A percentile compares a stretch with the other conserved stretches of the same genome.
Conservation (phyloP, 2,113 vertebrate genomes). For the Steatornis caripensis region DNA sequence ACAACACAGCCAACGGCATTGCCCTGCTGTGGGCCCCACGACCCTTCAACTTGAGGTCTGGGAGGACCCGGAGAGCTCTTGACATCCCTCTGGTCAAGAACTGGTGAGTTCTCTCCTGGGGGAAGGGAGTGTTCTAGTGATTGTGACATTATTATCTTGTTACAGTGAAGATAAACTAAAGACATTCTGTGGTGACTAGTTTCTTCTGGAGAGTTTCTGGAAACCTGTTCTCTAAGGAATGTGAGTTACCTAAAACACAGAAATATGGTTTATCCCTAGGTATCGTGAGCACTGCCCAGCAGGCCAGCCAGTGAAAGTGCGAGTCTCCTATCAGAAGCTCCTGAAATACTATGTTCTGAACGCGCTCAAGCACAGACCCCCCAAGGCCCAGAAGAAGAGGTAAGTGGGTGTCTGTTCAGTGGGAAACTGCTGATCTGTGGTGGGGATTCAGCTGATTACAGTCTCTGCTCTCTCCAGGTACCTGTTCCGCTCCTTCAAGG, state of each 20-base stretch:
- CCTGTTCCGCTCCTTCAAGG: conserved; percentile 98
- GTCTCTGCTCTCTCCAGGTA: conserved; percentile 75
- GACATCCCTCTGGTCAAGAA: conserved; percentile 98
- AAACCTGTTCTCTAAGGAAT: neutral
- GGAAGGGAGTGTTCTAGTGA: neutral
- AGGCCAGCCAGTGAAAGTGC: conserved; percentile 96
- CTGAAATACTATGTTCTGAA: conserved; percentile 99
- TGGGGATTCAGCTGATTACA: neutral
- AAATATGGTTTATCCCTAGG: conserved; percentile 64
- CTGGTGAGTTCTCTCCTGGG: conserved; percentile 76
- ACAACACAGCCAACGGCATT: conserved; percentile 97
- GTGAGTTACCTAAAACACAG: neutral
- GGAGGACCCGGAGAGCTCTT: conserved; percentile 92
- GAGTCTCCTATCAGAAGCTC: conserved; percentile 97
- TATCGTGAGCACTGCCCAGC: conserved; percentile 98
- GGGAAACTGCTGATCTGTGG: neutral
- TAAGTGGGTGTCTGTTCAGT: neutral
- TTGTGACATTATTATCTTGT: neutral
- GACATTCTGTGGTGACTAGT: neutral
- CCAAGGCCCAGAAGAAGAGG: conserved; percentile 99
- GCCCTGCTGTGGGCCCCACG: conserved; percentile 96
- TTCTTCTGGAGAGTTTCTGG: neutral
- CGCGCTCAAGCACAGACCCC: conserved; percentile 95
- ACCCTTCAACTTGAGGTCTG: conserved; percentile 94
- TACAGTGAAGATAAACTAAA: neutral